These are phyloP conservation scores for Scaptomyza hsui DNA, from an alignment of 1,140 invertebrate genomes.

Conservation along the genomic window DNA sequence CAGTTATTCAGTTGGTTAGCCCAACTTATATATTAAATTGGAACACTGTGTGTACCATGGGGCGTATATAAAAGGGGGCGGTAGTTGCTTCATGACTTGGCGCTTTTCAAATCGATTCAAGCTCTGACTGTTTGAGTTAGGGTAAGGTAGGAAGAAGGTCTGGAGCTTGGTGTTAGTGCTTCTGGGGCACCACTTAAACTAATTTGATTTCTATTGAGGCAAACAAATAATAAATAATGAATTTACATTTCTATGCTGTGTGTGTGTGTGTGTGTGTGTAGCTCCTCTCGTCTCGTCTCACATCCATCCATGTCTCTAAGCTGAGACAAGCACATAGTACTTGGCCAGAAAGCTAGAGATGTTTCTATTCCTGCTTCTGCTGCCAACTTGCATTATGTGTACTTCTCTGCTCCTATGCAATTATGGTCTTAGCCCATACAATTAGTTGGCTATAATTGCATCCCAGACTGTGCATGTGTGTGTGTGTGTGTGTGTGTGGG, in stretches of 20 bases:
- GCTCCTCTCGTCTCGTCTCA: conserved; percentile 34
- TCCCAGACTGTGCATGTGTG: background rate
- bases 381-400: conserved; percentile 5
- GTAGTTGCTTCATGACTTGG: conserved; percentile 47
- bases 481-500: too few species aligned
- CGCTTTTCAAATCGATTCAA: conserved; percentile 66
- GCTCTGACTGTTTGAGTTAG: background rate
- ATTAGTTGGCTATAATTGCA: conserved; percentile 51
- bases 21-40: conserved; percentile 35
- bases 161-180: conserved; percentile 14
- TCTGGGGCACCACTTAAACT: conserved; percentile 72
- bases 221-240: conserved; percentile 83
- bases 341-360: background rate
- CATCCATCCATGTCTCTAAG: conserved; percentile 35
- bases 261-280: conserved; percentile 24
- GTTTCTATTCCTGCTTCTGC: conserved; percentile 9
- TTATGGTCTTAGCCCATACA: conserved; percentile 45
- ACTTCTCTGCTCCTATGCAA: conserved; percentile 31
- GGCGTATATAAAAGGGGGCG: conserved; percentile 1
- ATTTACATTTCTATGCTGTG: conserved; percentile 83
- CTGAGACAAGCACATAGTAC: background rate
- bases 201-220: conserved; percentile 83
- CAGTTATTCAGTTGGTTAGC: conserved; percentile 37
- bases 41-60: conserved; percentile 7
- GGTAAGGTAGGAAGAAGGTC: conserved; percentile 13